Evolutionary conservation across 2,888 invertebrate genomes (phyloP).

Genomic region (Argyresthia goedartella): DNA sequence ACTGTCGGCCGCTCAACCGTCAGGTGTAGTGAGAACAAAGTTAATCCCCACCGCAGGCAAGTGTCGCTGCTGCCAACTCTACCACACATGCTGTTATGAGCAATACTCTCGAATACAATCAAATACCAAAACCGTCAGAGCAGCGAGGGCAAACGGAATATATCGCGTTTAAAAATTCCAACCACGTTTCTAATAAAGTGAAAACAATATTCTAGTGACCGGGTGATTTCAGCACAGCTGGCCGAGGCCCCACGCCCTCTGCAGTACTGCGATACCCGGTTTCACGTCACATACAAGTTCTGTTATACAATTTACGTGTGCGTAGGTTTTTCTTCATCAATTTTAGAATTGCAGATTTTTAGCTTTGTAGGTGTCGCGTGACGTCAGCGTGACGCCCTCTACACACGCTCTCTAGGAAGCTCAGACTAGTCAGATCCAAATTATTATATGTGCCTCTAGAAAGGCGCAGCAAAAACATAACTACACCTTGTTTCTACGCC

Average conservation of each 20-base stretch:
- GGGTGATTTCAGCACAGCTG: conserved; percentile 66
- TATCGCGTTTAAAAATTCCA: conserved; percentile 70
- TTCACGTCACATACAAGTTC: too few species aligned
- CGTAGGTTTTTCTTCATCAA: background rate
- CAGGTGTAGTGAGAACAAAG: background rate
- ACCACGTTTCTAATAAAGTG: conserved; percentile 73
- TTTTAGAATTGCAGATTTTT: too few species aligned
- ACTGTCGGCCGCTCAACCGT: background rate
- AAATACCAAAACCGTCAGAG: conserved; percentile 51
- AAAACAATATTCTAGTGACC: conserved; percentile 74
- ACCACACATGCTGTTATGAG: conserved; percentile 46
- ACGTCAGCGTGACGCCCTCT: too few species aligned
- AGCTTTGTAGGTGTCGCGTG: too few species aligned
- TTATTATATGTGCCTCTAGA: too few species aligned
- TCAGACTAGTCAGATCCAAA: too few species aligned
- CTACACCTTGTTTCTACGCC: too few species aligned
- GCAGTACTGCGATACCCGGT: conserved; percentile 42
- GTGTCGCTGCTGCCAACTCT: conserved; percentile 20
- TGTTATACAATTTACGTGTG: conserved; percentile 17
- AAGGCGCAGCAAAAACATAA: too few species aligned
- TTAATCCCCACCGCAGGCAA: too few species aligned
- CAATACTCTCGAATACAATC: conserved; percentile 55
- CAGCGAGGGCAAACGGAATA: conserved; percentile 58
- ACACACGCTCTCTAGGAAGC: too few species aligned
- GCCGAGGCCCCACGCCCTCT: conserved; percentile 44